Percentiles rank a stretch among this genome's conserved stretches.
Conservation (phyloP, 2,888 invertebrate genomes). For the Andrena marginata region DNA sequence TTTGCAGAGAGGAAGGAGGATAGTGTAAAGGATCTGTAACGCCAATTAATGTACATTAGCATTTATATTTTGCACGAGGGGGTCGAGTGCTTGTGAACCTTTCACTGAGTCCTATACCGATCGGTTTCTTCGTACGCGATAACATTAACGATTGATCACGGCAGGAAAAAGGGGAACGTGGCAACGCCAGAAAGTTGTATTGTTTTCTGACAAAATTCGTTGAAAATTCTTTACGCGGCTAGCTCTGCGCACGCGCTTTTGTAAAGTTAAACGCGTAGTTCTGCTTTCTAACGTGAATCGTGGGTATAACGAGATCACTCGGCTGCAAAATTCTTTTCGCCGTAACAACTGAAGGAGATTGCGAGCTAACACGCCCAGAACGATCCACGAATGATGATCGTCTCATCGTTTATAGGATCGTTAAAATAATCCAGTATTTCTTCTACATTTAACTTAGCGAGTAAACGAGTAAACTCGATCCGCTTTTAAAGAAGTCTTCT, state of each 20-base stretch:
- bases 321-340: conserved; percentile 2
- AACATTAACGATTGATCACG: background rate
- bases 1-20: conserved; percentile 1
- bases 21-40: conserved; percentile 47
- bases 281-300: conserved; percentile 19
- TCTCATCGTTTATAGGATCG: conserved; percentile 30
- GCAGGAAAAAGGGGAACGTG: background rate
- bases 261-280: conserved; percentile 26
- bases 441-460: conserved; percentile 33
- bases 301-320: conserved; percentile 15
- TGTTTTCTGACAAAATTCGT: conserved; percentile 24
- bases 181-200: conserved; percentile 10
- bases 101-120: background rate
- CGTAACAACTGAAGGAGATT: background rate
- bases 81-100: conserved; percentile 14
- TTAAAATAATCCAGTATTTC: conserved; percentile 54
- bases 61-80: conserved; percentile 55
- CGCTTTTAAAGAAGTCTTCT: conserved; percentile 7
- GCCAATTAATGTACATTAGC: conserved; percentile 54
- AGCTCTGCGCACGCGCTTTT: background rate
- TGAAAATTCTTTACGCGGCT: conserved; percentile 3
- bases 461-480: conserved; percentile 28
- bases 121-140: background rate
- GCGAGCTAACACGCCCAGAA: conserved; percentile 3
- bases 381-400: conserved; percentile 10